phyloP scores from a whole-genome alignment of 2,113 vertebrate species.

The Caracal caracal region DNA sequence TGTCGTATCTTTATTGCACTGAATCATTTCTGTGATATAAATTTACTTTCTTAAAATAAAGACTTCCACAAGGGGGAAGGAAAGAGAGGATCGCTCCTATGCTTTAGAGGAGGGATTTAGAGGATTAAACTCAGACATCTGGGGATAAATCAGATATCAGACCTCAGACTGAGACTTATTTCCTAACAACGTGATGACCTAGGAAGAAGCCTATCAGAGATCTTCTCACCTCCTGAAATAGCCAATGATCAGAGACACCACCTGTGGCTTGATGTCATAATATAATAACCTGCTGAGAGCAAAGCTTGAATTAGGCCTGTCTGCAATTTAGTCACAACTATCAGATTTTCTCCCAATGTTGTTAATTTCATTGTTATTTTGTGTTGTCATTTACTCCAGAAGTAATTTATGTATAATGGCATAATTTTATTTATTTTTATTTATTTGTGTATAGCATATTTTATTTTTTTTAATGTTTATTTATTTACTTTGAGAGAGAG shows the following conservation, averaged over 20 bases:
- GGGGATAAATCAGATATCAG: slow-evolving; percentile 10
- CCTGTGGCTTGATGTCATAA: slow-evolving; percentile 40
- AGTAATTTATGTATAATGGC: background rate
- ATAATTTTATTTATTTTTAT: slow-evolving; percentile 20
- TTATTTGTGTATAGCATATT: no score
- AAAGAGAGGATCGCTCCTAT: background rate
- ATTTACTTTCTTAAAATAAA: slow-evolving; percentile 59
- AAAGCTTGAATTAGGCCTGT: slow-evolving; percentile 24
- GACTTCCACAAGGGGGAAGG: background rate
- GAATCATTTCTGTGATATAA: slow-evolving; percentile 31
- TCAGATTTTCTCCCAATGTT: background rate
- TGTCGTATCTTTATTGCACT: background rate
- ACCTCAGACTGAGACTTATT: background rate
- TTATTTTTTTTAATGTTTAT: no score
- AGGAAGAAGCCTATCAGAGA: background rate
- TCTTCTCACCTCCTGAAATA: slow-evolving; percentile 38
- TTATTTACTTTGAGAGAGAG: no score
- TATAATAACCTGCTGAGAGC: background rate
- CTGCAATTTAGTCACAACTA: background rate
- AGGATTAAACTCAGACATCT: slow-evolving; percentile 46
- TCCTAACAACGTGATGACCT: background rate
- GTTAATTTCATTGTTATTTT: background rate
- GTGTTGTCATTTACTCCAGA: background rate
- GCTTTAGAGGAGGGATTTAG: slow-evolving; percentile 3
- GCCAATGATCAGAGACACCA: background rate